phyloP scores from a whole-genome alignment of 2,888 invertebrate species.

The Perdita meconis region DNA sequence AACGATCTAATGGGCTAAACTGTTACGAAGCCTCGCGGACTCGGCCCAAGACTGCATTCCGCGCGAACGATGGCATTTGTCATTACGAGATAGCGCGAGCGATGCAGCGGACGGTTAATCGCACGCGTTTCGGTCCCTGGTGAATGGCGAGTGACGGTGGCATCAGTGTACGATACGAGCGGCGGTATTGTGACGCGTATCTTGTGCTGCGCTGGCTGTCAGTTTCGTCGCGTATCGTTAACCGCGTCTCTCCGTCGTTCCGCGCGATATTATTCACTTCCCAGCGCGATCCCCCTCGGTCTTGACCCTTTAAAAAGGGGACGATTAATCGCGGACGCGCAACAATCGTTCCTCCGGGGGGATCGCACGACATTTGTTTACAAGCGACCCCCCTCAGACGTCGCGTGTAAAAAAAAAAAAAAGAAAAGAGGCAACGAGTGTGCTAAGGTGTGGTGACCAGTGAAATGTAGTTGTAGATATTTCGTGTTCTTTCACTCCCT shows the following conservation, averaged over 20 bases:
- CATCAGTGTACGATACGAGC: slow-evolving; percentile 27
- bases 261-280: background rate
- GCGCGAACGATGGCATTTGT: slow-evolving; percentile 8
- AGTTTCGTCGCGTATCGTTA: slow-evolving; percentile 57
- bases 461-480: slow-evolving; percentile 57
- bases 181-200: slow-evolving; percentile 75
- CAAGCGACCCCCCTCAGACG: slow-evolving; percentile 10
- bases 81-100: slow-evolving; percentile 2
- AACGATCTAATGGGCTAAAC: slow-evolving; percentile 41
- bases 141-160: slow-evolving; percentile 73
- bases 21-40: background rate
- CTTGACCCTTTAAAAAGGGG: background rate
- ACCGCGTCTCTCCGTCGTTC: slow-evolving; percentile 27
- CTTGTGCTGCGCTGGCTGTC: slow-evolving; percentile 73
- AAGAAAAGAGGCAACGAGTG: slow-evolving; percentile 17
- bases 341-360: background rate
- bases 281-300: background rate
- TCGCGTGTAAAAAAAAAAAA: no score
- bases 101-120: slow-evolving; percentile 2
- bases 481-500: slow-evolving; percentile 28
- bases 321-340: background rate
- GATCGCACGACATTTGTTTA: slow-evolving; percentile 29
- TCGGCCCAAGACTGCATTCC: slow-evolving; percentile 7
- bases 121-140: slow-evolving; percentile 52
- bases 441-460: slow-evolving; percentile 64